Evolutionary conservation across 2,797 vertebrate species (phyloP).

Genomic region (Prunella strophiata): DNA sequence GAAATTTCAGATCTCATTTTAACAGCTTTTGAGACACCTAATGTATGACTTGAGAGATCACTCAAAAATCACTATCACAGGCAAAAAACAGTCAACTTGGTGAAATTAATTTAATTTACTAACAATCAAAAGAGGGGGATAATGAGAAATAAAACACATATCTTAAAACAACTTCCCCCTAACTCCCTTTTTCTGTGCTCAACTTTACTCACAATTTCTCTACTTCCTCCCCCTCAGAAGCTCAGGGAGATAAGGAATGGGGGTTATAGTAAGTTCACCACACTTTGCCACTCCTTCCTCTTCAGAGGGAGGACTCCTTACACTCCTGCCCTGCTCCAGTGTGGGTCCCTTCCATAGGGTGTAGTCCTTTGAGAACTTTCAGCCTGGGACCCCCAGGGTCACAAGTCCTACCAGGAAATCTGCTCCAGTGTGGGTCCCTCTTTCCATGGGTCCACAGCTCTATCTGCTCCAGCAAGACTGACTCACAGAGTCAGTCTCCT

Average conservation of each 20-base stretch:
- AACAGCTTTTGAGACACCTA: background rate
- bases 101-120: background rate
- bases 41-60: background rate
- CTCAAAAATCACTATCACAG: background rate
- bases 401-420: background rate
- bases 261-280: background rate
- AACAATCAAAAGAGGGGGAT: background rate
- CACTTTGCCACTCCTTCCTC: background rate
- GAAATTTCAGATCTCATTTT: background rate
- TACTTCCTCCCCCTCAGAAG: background rate
- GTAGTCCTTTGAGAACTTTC: background rate
- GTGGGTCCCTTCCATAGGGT: background rate
- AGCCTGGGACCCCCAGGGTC: fast-evolving
- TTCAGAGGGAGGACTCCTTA: background rate
- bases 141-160: background rate
- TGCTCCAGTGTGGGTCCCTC: no score
- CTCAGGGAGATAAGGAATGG: background rate
- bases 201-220: background rate
- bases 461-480: background rate
- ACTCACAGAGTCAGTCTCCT: background rate
- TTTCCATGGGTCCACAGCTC: background rate
- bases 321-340: background rate
- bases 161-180: background rate
- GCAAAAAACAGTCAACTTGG: background rate
- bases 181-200: background rate